These are phyloP conservation scores for Anthophora plumipes DNA, from an alignment of 2,888 invertebrate species.

Conservation along the genomic window DNA sequence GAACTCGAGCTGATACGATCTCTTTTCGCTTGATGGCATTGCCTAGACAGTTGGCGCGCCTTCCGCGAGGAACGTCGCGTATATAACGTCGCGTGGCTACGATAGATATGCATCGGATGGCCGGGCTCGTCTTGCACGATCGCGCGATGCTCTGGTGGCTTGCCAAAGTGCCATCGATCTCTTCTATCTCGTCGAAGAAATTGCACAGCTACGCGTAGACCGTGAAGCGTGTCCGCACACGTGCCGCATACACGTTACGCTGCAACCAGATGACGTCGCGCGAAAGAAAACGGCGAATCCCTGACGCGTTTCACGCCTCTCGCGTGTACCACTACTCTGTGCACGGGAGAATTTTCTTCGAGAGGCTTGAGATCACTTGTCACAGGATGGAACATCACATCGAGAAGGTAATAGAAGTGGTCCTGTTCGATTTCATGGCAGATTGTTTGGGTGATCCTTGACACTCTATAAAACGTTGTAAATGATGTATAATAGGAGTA, in stretches of 20 bases:
- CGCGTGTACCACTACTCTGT: too few species aligned
- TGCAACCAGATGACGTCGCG: background rate
- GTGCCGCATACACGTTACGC: constrained; percentile 11
- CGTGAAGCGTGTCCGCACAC: constrained; percentile 39
- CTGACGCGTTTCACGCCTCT: background rate
- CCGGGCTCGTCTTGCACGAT: constrained; percentile 59
- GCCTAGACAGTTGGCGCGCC: constrained; percentile 61
- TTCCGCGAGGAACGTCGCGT: constrained; percentile 46
- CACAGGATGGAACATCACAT: too few species aligned
- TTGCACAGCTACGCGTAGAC: constrained; percentile 53
- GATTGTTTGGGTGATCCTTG: background rate
- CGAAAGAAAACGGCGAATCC: background rate
- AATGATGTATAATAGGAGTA: too few species aligned
- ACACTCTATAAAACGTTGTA: background rate
- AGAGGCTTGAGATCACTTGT: too few species aligned
- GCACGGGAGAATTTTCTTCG: background rate
- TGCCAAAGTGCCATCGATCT: constrained; percentile 76
- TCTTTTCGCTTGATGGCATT: constrained; percentile 19
- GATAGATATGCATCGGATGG: constrained; percentile 44
- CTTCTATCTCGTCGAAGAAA: constrained; percentile 67
- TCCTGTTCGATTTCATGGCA: background rate
- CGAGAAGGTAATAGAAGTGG: background rate
- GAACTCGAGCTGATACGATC: constrained; percentile 47
- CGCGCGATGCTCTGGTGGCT: constrained; percentile 66
- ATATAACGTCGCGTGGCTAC: constrained; percentile 7